Conservation (phyloP, 2,113 vertebrate species). For the Thermophis baileyi region DNA sequence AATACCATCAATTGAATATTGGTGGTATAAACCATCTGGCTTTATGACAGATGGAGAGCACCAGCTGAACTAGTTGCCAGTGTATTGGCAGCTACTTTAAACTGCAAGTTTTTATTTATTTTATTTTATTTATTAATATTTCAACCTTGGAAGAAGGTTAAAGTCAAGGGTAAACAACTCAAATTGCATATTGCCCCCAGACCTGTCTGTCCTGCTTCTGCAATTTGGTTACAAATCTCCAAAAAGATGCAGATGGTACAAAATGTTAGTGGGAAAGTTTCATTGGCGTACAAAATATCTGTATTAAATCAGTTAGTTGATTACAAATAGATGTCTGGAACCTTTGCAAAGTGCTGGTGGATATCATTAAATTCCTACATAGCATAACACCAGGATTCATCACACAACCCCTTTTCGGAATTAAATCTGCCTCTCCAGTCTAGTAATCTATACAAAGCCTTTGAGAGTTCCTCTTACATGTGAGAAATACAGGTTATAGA, state of each 20-base stretch:
- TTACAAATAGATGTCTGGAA: neutral
- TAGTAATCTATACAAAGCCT: neutral
- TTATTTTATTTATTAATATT: neutral
- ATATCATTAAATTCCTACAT: neutral
- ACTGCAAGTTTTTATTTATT: too few species aligned
- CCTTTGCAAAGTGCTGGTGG: neutral
- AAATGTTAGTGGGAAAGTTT: neutral
- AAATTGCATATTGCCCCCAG: neutral
- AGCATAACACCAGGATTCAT: neutral
- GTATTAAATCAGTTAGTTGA: neutral
- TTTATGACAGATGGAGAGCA: neutral
- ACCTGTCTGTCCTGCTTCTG: neutral
- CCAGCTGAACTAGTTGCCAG: neutral
- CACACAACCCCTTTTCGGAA: neutral
- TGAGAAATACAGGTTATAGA: neutral
- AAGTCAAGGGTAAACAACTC: neutral
- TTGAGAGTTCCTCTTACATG: neutral
- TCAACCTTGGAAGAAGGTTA: neutral
- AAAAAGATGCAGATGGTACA: neutral
- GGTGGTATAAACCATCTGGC: neutral
- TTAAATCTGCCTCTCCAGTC: neutral
- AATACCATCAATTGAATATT: neutral
- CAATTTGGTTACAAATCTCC: neutral
- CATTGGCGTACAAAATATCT: neutral
- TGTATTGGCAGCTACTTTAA: neutral